A percentile compares a stretch with the other conserved stretches of the same genome.
Evolutionary conservation across 1,140 invertebrate species (phyloP).

Genomic region (Teleogryllus occipitalis): DNA sequence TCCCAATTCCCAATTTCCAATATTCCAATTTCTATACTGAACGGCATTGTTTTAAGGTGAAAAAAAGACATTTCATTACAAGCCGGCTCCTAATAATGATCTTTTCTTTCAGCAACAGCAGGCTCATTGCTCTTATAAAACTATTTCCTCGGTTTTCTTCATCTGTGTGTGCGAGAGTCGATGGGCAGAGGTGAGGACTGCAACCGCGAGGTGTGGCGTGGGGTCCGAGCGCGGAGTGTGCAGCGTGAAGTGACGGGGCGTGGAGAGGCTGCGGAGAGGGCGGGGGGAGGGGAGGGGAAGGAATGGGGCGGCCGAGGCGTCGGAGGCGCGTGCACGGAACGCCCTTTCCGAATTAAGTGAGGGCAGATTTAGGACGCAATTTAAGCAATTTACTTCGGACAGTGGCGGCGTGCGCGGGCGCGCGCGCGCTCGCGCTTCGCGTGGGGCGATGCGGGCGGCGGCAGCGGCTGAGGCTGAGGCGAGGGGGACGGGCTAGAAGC

Average conservation of each 20-base stretch:
- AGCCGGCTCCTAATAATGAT: too few relatives aligned
- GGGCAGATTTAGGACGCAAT: not conserved
- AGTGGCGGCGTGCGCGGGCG: not conserved
- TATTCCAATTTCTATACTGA: too few relatives aligned
- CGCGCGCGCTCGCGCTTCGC: too few relatives aligned
- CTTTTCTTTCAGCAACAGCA: too few relatives aligned
- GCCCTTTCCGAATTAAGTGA: not conserved
- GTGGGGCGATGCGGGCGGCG: not conserved
- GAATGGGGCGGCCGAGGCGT: too few relatives aligned
- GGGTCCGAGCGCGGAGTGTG: not conserved
- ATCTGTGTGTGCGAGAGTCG: too few relatives aligned
- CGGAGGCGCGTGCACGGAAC: not conserved
- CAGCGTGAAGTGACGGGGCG: not conserved
- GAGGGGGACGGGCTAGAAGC: not conserved
- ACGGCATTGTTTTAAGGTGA: too few relatives aligned
- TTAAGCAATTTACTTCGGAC: constrained; percentile 1
- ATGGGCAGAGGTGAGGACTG: not conserved
- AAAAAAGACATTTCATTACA: too few relatives aligned
- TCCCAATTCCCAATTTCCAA: too few relatives aligned
- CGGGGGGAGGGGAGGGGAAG: not conserved
- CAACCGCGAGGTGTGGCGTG: not conserved
- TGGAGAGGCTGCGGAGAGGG: not conserved
- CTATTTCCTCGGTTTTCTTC: too few relatives aligned
- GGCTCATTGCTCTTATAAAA: too few relatives aligned
- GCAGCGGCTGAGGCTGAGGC: too few relatives aligned